Evolutionary conservation across 2,797 vertebrate species (phyloP).

Genomic region (Sebastes taczanowskii): DNA sequence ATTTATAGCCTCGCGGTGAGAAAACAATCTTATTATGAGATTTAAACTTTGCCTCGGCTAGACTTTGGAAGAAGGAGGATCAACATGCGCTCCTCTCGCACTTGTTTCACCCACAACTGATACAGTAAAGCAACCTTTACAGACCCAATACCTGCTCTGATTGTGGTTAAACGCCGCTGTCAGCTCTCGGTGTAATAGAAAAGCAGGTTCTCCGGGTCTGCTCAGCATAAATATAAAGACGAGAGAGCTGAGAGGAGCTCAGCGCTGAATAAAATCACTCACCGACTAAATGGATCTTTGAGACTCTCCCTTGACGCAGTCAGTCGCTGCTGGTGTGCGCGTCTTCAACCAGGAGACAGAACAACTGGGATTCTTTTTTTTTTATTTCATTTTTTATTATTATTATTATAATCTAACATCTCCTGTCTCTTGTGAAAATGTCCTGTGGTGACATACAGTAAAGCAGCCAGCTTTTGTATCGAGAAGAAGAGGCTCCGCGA

Average conservation of each 20-base stretch:
- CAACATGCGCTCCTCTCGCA: constrained; percentile 68
- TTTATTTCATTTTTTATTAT: background rate
- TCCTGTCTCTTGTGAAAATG: constrained; percentile 59
- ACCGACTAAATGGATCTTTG: constrained; percentile 82
- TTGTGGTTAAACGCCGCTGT: constrained; percentile 78
- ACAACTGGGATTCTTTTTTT: constrained; percentile 75
- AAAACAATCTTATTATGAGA: constrained; percentile 86
- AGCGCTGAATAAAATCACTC: constrained; percentile 80
- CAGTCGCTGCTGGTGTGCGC: constrained; percentile 71
- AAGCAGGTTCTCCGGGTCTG: constrained; percentile 66
- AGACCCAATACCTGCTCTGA: constrained; percentile 41
- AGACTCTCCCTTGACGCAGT: constrained; percentile 84
- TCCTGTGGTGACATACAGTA: constrained; percentile 68
- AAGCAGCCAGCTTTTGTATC: constrained; percentile 65
- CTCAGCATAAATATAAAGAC: constrained; percentile 72
- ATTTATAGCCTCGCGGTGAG: constrained; percentile 83
- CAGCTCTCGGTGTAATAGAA: constrained; percentile 68
- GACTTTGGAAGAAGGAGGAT: constrained; percentile 68
- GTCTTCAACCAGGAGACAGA: constrained; percentile 55
- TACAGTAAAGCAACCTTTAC: background rate
- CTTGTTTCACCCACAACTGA: constrained; percentile 59
- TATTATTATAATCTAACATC: constrained; percentile 2
- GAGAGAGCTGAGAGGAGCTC: constrained; percentile 69
- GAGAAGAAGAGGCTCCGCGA: constrained; percentile 65
- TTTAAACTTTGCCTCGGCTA: constrained; percentile 80